phyloP scores from a whole-genome alignment of 2,888 invertebrate genomes.

The Bursaphelenchus okinawaensis region DNA sequence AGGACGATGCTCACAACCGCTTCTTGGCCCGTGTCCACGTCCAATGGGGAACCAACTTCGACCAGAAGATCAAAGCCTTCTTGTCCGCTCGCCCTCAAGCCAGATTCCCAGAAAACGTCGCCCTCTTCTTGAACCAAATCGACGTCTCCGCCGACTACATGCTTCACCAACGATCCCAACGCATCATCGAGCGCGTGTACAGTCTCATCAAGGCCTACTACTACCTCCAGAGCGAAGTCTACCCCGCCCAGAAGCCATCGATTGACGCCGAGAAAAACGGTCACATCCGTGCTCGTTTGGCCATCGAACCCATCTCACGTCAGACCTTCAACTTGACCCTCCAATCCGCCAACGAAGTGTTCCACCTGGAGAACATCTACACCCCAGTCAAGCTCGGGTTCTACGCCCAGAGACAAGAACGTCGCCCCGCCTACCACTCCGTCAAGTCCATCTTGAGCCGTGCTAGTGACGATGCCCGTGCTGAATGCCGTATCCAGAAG shows the following conservation, averaged over 20 bases:
- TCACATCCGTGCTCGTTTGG: constrained; percentile 24
- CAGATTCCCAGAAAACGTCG: constrained; percentile 14
- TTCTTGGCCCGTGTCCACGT: constrained; percentile 23
- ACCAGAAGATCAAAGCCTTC: constrained; percentile 16
- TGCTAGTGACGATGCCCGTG: background rate
- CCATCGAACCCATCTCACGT: constrained; percentile 43
- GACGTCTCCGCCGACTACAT: constrained; percentile 34
- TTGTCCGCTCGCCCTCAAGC: constrained; percentile 18
- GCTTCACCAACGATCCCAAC: constrained; percentile 25
- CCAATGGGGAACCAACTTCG: constrained; percentile 29
- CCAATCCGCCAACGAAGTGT: constrained; percentile 31
- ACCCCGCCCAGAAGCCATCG: background rate
- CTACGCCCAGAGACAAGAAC: constrained; percentile 9
- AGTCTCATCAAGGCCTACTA: constrained; percentile 37
- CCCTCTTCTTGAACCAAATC: constrained; percentile 37
- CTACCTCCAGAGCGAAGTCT: constrained; percentile 19
- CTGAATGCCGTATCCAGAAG: constrained; percentile 18
- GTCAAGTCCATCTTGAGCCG: constrained; percentile 3
- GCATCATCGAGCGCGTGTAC: constrained; percentile 24
- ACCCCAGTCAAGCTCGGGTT: constrained; percentile 22
- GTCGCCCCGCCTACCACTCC: constrained; percentile 16
- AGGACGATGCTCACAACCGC: constrained; percentile 38
- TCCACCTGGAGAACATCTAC: constrained; percentile 22
- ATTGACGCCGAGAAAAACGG: constrained; percentile 29
- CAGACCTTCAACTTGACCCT: constrained; percentile 44